Conservation (phyloP, 2,888 invertebrate species). For the Andrena trimmerana region DNA sequence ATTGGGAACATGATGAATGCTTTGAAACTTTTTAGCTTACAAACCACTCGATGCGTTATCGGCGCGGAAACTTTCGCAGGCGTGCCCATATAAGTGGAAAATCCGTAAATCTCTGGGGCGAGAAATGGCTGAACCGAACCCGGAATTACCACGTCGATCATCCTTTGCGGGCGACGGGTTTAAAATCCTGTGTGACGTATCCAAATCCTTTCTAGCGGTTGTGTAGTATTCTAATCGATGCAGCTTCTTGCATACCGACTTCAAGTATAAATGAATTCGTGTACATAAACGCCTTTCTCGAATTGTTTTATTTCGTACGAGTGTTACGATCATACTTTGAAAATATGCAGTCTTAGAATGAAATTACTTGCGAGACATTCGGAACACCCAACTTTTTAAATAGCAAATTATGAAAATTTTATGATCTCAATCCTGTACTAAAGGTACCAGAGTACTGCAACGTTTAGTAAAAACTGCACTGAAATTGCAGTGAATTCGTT, state of each 20-base stretch:
- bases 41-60: slow-evolving; percentile 38
- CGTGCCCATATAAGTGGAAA: slow-evolving; percentile 48
- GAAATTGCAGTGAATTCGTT: no score
- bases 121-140: slow-evolving; percentile 48
- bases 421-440: no score
- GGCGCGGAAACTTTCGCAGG: slow-evolving; percentile 45
- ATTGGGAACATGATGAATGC: slow-evolving; percentile 32
- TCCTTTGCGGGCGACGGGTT: slow-evolving; percentile 13
- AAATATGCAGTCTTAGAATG: no score
- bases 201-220: slow-evolving; percentile 17
- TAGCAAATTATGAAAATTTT: no score
- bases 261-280: not conserved
- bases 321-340: no score
- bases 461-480: no score
- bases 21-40: slow-evolving; percentile 47
- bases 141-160: slow-evolving; percentile 62
- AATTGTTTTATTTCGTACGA: no score
- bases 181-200: slow-evolving; percentile 44
- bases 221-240: not conserved
- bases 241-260: not conserved
- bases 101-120: slow-evolving; percentile 47
- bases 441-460: no score
- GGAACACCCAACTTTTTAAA: no score
- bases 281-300: no score
- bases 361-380: no score